Evolutionary conservation across 2,113 vertebrate genomes (phyloP), one percentile per base, ranked within the genome.

Genomic region (Pelusios castaneus): DNA sequence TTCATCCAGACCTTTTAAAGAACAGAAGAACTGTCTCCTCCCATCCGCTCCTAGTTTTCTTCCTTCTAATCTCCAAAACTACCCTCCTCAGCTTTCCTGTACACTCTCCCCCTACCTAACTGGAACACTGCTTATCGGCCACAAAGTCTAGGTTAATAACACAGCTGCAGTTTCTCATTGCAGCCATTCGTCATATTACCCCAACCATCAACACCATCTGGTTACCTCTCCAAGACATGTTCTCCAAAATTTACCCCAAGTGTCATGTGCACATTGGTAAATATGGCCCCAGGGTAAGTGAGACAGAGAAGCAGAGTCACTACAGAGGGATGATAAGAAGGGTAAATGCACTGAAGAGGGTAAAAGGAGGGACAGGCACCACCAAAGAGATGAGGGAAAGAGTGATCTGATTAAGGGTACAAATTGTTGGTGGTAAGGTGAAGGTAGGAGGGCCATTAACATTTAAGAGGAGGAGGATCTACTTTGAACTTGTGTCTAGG

Each of bases 291-390:
- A 27, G 45, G 7, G 25, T 45, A 76, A 76, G 13, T 45, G 25
- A 45, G 73, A 41, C 11, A 91, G 25, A 77, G 6, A 10, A 89
- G n/a, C 5, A 78, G 55, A 63, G 2, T 25, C 85, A 2, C 12
- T 76, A 75, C 4, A 56, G 10, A 38, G 19, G 19, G 47, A 80
- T 4, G 2, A 60, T 22, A 51, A 84, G 55, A 49, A 43, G 13
- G 11, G 29, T 1, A 1, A 0, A 31, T 22, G 2, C 31, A 43
- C 0, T 0, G 82, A 88, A 92, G 63, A 3, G 5, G 17, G 10
- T 24, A 8, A 4, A 80, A 43, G 47, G 45, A 21, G 9, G 41
- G 1, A 80, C 3, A 8, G 16, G 27, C 75, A 89, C 3, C 3
- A 84, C 80, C 45, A 92, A 75, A 75, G 41, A 25, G 38, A 43